Percentiles rank a stretch among this genome's conserved stretches.
phyloP scores from a whole-genome alignment of 2,113 vertebrate genomes.

The Salvelinus fontinalis region DNA sequence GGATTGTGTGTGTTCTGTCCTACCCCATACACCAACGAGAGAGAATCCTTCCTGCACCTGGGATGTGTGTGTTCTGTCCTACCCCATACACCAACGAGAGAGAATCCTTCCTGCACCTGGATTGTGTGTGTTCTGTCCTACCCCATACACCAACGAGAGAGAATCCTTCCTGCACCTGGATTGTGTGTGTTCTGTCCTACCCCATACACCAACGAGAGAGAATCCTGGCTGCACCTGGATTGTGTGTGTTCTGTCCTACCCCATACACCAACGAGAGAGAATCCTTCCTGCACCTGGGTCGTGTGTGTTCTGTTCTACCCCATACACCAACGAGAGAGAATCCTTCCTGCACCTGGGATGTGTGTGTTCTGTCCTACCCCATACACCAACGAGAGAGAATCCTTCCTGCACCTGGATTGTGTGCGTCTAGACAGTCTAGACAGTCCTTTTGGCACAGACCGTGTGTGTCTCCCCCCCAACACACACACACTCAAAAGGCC shows the following conservation, averaged over 20 bases:
- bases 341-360: too few relatives aligned
- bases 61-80: not conserved
- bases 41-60: conserved; percentile 7
- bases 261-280: not conserved
- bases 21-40: not conserved
- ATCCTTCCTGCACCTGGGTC: conserved; percentile 12
- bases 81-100: not conserved
- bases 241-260: not conserved
- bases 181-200: not conserved
- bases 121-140: not conserved
- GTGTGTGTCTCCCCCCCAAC: not conserved
- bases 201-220: not conserved
- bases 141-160: not conserved
- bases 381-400: not conserved
- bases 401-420: conserved; percentile 13
- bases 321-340: too few relatives aligned
- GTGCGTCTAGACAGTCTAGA: conserved; percentile 23
- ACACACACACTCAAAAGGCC: conserved; percentile 5
- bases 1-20: not conserved
- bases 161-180: conserved; percentile 11
- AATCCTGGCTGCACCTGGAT: conserved; percentile 12
- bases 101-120: conserved; percentile 11
- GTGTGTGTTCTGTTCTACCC: not conserved
- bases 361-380: too few relatives aligned
- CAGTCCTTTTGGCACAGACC: not conserved